Evolutionary conservation across 2,888 invertebrate species (phyloP), one percentile per base, ranked within the genome.

Genomic region (Drosophila affinis): DNA sequence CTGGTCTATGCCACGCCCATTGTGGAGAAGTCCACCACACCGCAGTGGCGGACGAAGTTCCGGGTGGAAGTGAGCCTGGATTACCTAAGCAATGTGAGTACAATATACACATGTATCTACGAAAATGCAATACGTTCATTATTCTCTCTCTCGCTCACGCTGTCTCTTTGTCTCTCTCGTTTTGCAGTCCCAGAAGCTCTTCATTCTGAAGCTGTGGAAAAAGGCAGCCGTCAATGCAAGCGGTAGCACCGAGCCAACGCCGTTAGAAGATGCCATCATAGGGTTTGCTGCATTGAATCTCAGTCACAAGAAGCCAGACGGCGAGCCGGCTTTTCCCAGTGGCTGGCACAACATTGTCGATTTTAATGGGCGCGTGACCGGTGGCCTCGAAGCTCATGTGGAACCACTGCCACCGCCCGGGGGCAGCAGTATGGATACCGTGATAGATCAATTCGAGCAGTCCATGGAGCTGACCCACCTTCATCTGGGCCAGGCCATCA

Each of bases 291-390:
- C 94, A 47, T 89, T 95, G 27, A 94, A 95, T 91, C 90, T 95
- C 47, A 79, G 92, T 21, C 93, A 93, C 5, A 65, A 67, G 21
- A 92, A 94, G 75, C 93, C 93, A n/a, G 39, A 27, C 4, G 73
- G 61, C 17, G 59, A 62, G n/a, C 39, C 39, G 7, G 14, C 39
- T 10, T 92, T 92, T 39, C 92, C 95, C 55, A 93, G 93, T 54
- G 94, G 94, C n/a, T 94, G 94, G 93, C 94, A 94, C 81, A 94
- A 94, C 85, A 94, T 95, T 53, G 92, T 94, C n/a, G 94, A 95
- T 79, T 94, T 94, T 75, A 92, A 89, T 78, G 93, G 93, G 7
- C 93, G 93, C 59, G 93, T 94, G 53, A 94, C 94, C 70, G 95
- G 95, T 2, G 94, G 95, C 85, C 93, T 95, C 51, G 93, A 94